Evolutionary conservation across 2,113 vertebrate species (phyloP).

Genomic region (Xiphias gladius): DNA sequence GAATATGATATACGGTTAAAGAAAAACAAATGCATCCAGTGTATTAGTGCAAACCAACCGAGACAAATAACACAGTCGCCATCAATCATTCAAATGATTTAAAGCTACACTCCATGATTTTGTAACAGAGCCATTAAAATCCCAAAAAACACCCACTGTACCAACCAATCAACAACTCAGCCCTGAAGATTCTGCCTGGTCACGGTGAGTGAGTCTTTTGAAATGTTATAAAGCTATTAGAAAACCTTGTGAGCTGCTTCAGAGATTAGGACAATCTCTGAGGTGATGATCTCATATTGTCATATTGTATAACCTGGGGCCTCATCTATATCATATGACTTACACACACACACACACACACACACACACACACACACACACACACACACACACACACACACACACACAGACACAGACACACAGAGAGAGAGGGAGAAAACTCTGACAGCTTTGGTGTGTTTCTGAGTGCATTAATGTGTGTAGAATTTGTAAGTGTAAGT

Average conservation of each 20-base stretch:
- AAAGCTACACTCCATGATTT: constrained; percentile 9
- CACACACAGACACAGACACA: not conserved
- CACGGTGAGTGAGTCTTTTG: not conserved
- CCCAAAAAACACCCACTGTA: not conserved
- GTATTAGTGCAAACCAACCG: not conserved
- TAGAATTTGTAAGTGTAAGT: not conserved
- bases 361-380: too few relatives aligned
- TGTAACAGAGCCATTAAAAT: not conserved
- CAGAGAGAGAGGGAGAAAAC: not conserved
- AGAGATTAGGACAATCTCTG: constrained; percentile 59
- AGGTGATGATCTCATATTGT: constrained; percentile 71
- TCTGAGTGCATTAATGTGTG: constrained; percentile 50
- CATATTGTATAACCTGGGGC: constrained; percentile 59
- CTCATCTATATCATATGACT: constrained; percentile 72
- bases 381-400: not conserved
- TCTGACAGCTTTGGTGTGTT: constrained; percentile 38
- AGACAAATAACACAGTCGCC: not conserved
- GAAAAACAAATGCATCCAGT: not conserved
- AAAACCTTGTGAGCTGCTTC: constrained; percentile 55
- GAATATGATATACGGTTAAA: not conserved
- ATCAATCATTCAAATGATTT: constrained; percentile 45
- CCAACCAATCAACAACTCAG: not conserved
- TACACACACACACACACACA: constrained; percentile 19
- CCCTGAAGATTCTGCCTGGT: not conserved
- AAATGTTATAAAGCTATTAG: constrained; percentile 52